These are phyloP conservation scores for Oscheius myriophilus DNA, from an alignment of 2,888 invertebrate genomes.

Conservation along the genomic window DNA sequence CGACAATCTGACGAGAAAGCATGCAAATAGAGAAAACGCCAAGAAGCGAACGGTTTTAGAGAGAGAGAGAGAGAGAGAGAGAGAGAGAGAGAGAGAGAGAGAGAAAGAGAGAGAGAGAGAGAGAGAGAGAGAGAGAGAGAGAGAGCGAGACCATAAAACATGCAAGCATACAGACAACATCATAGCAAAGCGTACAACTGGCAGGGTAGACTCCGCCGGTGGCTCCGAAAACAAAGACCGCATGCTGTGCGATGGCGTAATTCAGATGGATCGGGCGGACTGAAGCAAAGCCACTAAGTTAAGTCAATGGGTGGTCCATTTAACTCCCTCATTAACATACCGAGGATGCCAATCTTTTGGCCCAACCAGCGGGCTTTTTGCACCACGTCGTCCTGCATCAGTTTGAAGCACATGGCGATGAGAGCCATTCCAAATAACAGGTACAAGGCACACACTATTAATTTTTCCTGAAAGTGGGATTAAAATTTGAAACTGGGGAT, in stretches of 20 bases:
- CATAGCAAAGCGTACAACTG: conserved; percentile 13
- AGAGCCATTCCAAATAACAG: conserved; percentile 80
- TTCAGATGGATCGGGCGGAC: conserved; percentile 52
- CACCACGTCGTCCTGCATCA: conserved; percentile 70
- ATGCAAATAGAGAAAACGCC: no score
- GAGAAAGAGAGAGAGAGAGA: no score
- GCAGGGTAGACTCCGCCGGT: conserved; percentile 8
- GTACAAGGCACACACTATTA: conserved; percentile 70
- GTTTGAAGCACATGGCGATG: conserved; percentile 76
- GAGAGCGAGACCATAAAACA: not conserved
- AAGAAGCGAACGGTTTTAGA: no score
- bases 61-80: no score
- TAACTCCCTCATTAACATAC: conserved; percentile 36
- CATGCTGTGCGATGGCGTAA: conserved; percentile 49
- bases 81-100: no score
- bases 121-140: no score
- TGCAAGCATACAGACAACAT: not conserved
- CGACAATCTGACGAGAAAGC: no score
- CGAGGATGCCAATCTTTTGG: conserved; percentile 70
- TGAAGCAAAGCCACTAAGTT: conserved; percentile 31
- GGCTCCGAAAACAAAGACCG: conserved; percentile 48
- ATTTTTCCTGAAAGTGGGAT: conserved; percentile 56
- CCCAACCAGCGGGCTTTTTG: conserved; percentile 70
- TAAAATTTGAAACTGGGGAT: not conserved
- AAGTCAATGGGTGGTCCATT: not conserved